Evolutionary conservation across 1,140 invertebrate genomes (phyloP).

Genomic region (Drosophila chauvacae): DNA sequence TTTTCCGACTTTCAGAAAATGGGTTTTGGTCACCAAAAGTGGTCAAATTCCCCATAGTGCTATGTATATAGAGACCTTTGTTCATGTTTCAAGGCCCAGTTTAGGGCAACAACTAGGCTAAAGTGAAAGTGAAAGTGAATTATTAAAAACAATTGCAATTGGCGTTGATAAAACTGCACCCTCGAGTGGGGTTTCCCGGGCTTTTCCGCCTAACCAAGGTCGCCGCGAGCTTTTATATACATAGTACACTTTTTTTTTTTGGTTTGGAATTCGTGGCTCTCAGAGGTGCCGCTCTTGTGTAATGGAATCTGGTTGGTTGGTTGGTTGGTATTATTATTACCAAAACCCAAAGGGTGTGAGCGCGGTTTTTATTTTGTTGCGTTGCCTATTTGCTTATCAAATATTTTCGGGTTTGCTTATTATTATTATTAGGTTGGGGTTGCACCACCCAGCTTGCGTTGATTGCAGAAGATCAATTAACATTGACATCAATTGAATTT

Average conservation of each 20-base stretch:
- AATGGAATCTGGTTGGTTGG: not conserved
- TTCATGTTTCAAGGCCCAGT: conserved; percentile 49
- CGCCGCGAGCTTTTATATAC: not conserved
- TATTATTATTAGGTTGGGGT: not conserved
- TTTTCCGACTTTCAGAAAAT: too few species aligned
- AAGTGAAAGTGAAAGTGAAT: conserved; percentile 76
- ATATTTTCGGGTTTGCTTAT: conserved; percentile 3
- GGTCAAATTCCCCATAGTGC: too few species aligned
- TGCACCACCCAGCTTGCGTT: not conserved
- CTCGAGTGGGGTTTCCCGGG: not conserved
- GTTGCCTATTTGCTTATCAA: not conserved
- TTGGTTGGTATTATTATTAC: not conserved
- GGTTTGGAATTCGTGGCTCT: not conserved
- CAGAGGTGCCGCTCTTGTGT: conserved; percentile 3
- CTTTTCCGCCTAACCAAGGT: conserved; percentile 2
- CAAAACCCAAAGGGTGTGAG: conserved; percentile 11
- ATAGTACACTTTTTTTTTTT: not conserved
- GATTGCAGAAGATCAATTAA: conserved; percentile 16
- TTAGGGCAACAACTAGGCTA: conserved; percentile 4
- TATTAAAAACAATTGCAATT: conserved; percentile 77
- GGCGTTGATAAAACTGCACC: conserved; percentile 58
- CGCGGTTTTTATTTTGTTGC: not conserved
- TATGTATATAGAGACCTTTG: not conserved
- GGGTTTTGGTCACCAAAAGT: too few species aligned
- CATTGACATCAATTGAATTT: conserved; percentile 16